These are phyloP conservation scores for Xestia rhomboidea DNA, from an alignment of 2,888 invertebrate genomes.

Conservation along the genomic window DNA sequence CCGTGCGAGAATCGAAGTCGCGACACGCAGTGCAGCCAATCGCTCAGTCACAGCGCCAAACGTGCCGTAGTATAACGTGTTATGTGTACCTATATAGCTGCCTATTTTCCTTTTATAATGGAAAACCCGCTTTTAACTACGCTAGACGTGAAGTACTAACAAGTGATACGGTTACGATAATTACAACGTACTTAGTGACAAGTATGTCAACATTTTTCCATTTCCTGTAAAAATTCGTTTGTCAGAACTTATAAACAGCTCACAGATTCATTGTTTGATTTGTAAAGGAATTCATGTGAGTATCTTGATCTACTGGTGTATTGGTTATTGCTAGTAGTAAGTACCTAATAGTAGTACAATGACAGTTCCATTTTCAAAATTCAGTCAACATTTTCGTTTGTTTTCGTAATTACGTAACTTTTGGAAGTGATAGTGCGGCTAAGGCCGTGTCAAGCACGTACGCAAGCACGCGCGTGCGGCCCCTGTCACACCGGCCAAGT, in stretches of 20 bases:
- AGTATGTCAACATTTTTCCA: constrained; percentile 4
- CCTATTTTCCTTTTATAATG: background rate
- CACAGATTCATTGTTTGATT: background rate
- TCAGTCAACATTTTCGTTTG: background rate
- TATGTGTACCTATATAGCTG: background rate
- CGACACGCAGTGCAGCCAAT: background rate
- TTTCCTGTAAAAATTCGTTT: constrained; percentile 5
- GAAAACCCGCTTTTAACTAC: background rate
- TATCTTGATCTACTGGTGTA: background rate
- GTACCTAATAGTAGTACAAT: no score
- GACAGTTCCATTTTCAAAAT: background rate
- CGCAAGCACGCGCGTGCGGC: no score
- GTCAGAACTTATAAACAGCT: background rate
- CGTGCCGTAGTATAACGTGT: background rate
- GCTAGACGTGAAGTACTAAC: background rate
- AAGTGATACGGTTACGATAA: background rate
- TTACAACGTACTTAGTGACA: background rate
- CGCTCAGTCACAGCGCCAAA: background rate
- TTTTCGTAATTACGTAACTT: background rate
- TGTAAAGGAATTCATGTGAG: background rate
- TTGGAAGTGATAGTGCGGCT: background rate
- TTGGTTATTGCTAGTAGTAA: background rate
- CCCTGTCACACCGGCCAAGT: no score
- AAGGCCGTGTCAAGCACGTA: no score
- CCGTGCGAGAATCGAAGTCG: background rate